Base-by-base conservation (phyloP, 2,888 invertebrate genomes). In the Chironomus riparius region DNA sequence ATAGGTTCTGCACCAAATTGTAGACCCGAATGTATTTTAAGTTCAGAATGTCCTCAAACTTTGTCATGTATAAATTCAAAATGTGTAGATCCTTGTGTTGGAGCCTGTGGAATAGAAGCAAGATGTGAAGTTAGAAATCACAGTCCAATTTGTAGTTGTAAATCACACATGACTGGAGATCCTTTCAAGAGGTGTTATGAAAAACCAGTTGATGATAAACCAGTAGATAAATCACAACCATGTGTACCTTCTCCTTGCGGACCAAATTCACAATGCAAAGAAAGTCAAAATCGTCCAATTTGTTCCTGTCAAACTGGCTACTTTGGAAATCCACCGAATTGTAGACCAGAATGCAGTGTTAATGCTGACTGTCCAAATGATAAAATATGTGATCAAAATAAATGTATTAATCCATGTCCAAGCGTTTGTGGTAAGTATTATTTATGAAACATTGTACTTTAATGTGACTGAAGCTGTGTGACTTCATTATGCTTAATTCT, bases 361-460 rank as follows among this genome's bases (percentile, higher is more conserved):
- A 93, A 93, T 82, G 90, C 92, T 15, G 92, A 93, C 81, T 93
- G 93, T 82, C 88, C 90, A 38, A 89, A 90, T 50, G 89, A 89
- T 79, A 89, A 90, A 82, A 92, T 93, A 24, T 94, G 94, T 81
- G 87, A 93, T 75, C 92, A 91, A 81, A 90, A 91, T 78, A 92
- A 90, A 84, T 94, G 94, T 81, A 86, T 87, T 78, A 92, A 94
- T 85, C 93, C 93, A 7, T 94, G 94, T 79, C 91, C 92, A 62
- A 92, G 91, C 56, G 91, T 91, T 47, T 94, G 94, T 82, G 93
- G 93, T n/a, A n/a, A n/a, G n/a, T n/a, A n/a, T n/a, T n/a, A n/a
- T n/a, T n/a, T n/a, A n/a, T n/a, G n/a, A n/a, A n/a, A n/a, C n/a
- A n/a, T n/a, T n/a, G n/a, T n/a, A n/a, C n/a, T n/a, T n/a, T n/a